These are phyloP conservation scores for Sminthurides aquaticus DNA, from an alignment of 2,888 invertebrate genomes.

Conservation along the genomic window DNA sequence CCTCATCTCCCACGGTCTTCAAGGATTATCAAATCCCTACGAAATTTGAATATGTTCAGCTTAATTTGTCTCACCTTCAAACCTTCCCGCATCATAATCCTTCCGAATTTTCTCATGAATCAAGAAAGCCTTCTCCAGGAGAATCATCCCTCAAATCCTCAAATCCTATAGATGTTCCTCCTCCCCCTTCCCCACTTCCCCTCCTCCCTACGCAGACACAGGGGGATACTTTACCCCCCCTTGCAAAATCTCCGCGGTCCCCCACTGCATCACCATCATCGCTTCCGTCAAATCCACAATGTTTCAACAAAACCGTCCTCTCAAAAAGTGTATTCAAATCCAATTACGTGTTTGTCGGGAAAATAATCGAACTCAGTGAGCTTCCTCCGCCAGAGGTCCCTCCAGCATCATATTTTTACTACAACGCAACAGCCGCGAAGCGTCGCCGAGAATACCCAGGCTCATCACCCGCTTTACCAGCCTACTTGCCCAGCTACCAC, in stretches of 20 bases:
- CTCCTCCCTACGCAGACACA: too few species aligned
- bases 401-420: constrained; percentile 23
- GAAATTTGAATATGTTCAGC: too few species aligned
- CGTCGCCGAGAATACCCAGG: constrained; percentile 19
- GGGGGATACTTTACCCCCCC: too few species aligned
- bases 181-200: too few species aligned
- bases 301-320: constrained; percentile 32
- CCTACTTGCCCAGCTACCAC: constrained; percentile 6
- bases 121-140: not conserved
- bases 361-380: constrained; percentile 30
- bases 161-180: not conserved
- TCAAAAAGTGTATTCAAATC: constrained; percentile 31
- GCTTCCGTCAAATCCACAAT: constrained; percentile 5
- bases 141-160: too few species aligned
- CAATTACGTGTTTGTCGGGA: constrained; percentile 34
- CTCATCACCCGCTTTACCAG: not conserved
- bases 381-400: constrained; percentile 12
- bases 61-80: too few species aligned
- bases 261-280: too few species aligned
- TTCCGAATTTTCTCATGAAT: not conserved
- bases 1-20: too few species aligned
- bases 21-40: too few species aligned
- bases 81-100: not conserved
- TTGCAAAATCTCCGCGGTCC: too few species aligned
- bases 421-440: constrained; percentile 22